A percentile compares a stretch with the other conserved stretches of the same genome.
Evolutionary conservation across 2,113 vertebrate genomes (phyloP).

Genomic region (Platichthys flesus): DNA sequence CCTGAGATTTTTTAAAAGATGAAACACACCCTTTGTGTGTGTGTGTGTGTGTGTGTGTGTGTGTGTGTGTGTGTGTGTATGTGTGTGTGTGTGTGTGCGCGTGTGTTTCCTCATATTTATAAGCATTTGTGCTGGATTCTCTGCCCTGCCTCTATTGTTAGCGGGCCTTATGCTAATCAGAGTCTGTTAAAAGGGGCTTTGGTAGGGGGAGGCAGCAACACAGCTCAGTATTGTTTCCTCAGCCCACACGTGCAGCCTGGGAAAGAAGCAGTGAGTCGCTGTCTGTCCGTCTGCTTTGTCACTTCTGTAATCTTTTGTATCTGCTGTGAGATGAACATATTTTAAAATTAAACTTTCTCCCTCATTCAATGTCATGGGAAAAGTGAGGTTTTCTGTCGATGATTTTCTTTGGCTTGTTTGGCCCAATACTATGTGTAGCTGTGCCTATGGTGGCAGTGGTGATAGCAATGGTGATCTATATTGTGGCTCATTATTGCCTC

Average conservation of each 20-base stretch:
- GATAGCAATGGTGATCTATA: slow-evolving; percentile 59
- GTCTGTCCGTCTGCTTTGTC: slow-evolving; percentile 52
- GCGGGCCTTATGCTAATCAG: slow-evolving; percentile 68
- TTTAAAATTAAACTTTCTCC: slow-evolving; percentile 24
- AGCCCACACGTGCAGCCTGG: slow-evolving; percentile 66
- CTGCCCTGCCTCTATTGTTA: slow-evolving; percentile 69
- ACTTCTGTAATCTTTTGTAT: slow-evolving; percentile 39
- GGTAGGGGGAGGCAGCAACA: slow-evolving; percentile 62
- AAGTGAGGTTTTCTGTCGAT: slow-evolving; percentile 52
- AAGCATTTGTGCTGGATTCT: slow-evolving; percentile 24
- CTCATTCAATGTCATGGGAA: slow-evolving; percentile 43
- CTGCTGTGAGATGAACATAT: slow-evolving; percentile 24
- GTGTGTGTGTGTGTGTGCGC: background rate
- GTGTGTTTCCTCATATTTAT: slow-evolving; percentile 18
- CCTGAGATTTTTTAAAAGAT: background rate
- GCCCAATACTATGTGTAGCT: slow-evolving; percentile 60
- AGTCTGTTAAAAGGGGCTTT: slow-evolving; percentile 55
- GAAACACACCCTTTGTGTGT: background rate
- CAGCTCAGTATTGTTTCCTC: slow-evolving; percentile 73
- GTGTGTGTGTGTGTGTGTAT: background rate
- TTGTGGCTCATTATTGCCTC: slow-evolving; percentile 67
- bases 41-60: too few relatives aligned
- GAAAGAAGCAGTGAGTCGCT: slow-evolving; percentile 64
- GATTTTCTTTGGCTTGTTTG: slow-evolving; percentile 66
- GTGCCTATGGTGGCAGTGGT: slow-evolving; percentile 56